Evolutionary conservation across 2,888 invertebrate genomes (phyloP).

Genomic region (Ernsta delagoae): DNA sequence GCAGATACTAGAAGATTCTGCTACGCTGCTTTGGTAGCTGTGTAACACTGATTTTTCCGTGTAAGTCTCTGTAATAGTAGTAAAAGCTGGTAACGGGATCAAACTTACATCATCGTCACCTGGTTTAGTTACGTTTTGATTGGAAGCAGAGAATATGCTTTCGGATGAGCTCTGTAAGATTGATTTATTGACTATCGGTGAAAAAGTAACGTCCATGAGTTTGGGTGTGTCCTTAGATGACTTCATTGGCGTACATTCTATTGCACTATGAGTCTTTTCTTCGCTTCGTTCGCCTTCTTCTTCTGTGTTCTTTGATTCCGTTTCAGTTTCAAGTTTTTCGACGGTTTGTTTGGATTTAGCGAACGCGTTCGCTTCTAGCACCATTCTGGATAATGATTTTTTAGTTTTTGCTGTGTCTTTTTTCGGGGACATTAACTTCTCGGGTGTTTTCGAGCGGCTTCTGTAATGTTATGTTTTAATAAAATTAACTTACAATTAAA

Average conservation of each 20-base stretch:
- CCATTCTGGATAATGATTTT: conserved; percentile 72
- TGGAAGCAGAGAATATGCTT: conserved; percentile 53
- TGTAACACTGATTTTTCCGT: conserved; percentile 66
- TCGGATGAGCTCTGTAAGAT: conserved; percentile 67
- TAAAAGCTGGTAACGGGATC: conserved; percentile 61
- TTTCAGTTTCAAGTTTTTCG: conserved; percentile 55
- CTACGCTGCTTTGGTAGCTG: conserved; percentile 66
- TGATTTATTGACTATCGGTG: conserved; percentile 75
- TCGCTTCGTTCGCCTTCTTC: not conserved
- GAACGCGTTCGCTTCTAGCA: conserved; percentile 74
- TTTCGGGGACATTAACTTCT: conserved; percentile 70
- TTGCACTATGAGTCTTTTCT: conserved; percentile 32
- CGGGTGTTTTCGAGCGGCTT: conserved; percentile 75
- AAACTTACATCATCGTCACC: conserved; percentile 50
- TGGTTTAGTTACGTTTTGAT: conserved; percentile 50
- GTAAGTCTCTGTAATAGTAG: conserved; percentile 59
- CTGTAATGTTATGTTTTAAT: conserved; percentile 50
- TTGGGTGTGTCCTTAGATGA: conserved; percentile 55
- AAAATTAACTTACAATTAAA: not conserved
- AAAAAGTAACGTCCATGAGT: conserved; percentile 72
- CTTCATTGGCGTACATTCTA: conserved; percentile 76
- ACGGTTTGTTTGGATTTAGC: conserved; percentile 64
- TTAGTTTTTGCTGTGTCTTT: conserved; percentile 60
- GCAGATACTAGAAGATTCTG: conserved; percentile 52
- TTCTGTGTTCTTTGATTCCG: conserved; percentile 2